Conservation (phyloP, 2,888 invertebrate species). For the Imbricaverruca yamaguchii region DNA sequence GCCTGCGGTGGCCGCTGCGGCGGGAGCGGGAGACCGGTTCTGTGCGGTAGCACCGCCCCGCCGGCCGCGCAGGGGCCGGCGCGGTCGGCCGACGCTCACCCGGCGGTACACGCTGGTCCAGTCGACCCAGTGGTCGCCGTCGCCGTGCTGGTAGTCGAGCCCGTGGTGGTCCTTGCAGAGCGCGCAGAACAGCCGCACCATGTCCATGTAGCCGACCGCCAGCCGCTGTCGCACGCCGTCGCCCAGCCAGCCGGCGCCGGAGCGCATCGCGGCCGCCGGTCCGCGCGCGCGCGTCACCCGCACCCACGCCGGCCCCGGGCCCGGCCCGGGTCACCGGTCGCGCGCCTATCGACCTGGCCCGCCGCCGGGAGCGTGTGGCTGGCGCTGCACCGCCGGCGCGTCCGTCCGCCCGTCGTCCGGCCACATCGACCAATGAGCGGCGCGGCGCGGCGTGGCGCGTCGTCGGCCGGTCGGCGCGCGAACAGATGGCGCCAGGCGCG, state of each 20-base stretch:
- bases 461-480: too few relatives aligned
- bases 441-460: too few relatives aligned
- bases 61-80: too few relatives aligned
- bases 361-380: not conserved
- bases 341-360: not conserved
- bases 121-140: conserved; percentile 20
- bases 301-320: too few relatives aligned
- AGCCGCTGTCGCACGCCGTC: not conserved
- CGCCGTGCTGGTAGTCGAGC: not conserved
- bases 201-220: conserved; percentile 3
- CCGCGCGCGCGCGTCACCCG: not conserved
- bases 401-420: not conserved
- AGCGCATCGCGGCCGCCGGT: not conserved
- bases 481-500: too few relatives aligned
- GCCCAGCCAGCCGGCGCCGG: not conserved
- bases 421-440: too few relatives aligned
- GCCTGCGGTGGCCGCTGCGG: too few relatives aligned
- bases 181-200: conserved; percentile 18
- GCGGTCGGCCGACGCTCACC: not conserved
- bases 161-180: conserved; percentile 8
- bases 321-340: too few relatives aligned
- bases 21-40: too few relatives aligned
- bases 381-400: not conserved
- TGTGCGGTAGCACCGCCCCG: too few relatives aligned
- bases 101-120: not conserved